Base-by-base conservation (phyloP, 2,888 invertebrate genomes). In the Apodemia zela region DNA sequence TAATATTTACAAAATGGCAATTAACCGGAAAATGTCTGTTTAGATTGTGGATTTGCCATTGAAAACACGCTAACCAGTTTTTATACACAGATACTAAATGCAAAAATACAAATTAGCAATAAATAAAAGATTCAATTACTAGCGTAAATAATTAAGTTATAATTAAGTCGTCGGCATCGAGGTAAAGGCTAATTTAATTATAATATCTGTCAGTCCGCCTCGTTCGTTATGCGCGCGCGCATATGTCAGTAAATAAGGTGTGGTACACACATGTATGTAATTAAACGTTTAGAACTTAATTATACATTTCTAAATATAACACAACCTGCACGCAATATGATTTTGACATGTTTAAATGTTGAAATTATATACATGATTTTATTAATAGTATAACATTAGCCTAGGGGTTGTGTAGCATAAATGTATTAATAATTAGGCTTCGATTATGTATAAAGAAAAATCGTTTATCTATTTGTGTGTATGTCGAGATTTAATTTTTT, bases 121-220 rank as follows among this genome's bases (percentile, higher is more conserved):
- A 88, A 84, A 87, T 87, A 82, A 78, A 78, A 79, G 75, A 84
- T 87, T 88, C 87, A 87, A 87, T 88, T 87, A 86, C 75, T 70
- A 71, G 67, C 67, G 71, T 69, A 72, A 73, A 77, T 79, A 62
- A 62, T 62, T 62, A 62, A 62, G 38, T 45, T 42, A 60, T 86
- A 82, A 87, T 88, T 82, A 83, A 81, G 80, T 76, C 73, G 76
- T 74, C 67, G 70, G 66, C 33, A 47, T 64, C 64, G 69, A 49
- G 49, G 75, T 71, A 71, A 72, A 70, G 71, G 68, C 72, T 79
- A 76, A 79, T 79, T 81, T 79, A 79, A 81, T 79, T 79, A 79
- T 69, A 74, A 68, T 69, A 74, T 74, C 68, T 69, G 72, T 72
- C 72, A 69, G 70, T 68, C 60, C 66, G 64, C 63, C 62, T 51